Base-by-base conservation (phyloP, 2,888 invertebrate species). In the Hemistola chrysoprasaria region DNA sequence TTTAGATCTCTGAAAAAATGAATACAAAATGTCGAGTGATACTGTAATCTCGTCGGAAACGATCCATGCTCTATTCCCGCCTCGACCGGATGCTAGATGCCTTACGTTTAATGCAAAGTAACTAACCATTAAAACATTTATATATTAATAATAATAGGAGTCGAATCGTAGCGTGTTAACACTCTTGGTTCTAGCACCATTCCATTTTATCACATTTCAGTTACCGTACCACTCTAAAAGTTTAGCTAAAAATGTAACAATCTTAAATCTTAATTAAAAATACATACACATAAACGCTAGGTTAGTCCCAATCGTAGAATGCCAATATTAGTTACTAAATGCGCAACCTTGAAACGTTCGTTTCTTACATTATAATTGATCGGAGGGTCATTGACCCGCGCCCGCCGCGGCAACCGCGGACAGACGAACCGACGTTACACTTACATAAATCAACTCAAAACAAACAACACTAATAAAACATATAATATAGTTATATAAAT, bases 221-320 rank as follows among this genome's bases (percentile, higher is more conserved):
- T 90, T 89, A 89, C 86, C 86, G 88, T 90, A 90, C 89, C 90
- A 88, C 88, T 87, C 90, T 90, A 90, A 88, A 80, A 86, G 84
- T 89, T 90, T 87, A 85, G 88, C 85, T 90, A 90, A 88, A 87
- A 86, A 81, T 89, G 84, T 88, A 89, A 89, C 89, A 89, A 87
- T 85, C 86, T 88, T 90, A 89, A 80, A 79, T 69, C 72, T 84
- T 88, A 88, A 87, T 87, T 85, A 87, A 87, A 81, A 87, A 79
- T 82, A 83, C 81, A 82, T 85, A 83, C 80, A 82, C 80, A 82
- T 87, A 86, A 83, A 85, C 82, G 84, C 88, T 90, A 89, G 86
- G 89, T 90, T 90, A 90, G 90, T 90, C 90, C 90, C 90, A 88
- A 89, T 88, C 87, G 86, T 86, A 87, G 84, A 87, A 90, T 89